Evolutionary conservation across 2,888 invertebrate genomes (phyloP), one percentile per base, ranked within the genome.

Genomic region (Latrodectus hesperus): DNA sequence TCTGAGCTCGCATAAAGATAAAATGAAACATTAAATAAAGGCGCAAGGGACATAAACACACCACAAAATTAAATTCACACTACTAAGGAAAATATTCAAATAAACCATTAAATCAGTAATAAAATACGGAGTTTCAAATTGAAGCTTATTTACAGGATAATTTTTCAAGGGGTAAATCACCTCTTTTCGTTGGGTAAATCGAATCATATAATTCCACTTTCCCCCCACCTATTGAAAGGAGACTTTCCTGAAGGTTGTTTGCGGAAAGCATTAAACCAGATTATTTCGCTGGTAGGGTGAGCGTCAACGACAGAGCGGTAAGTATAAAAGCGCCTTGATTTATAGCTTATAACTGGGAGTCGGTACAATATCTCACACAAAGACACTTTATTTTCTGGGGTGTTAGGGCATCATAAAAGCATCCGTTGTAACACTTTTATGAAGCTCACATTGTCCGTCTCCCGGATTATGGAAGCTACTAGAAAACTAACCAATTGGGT

Each of bases 251-350:
- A 55, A 55, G 22, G n/a, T 60, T 60, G 14, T 60, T 60, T 12
- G 60, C 60, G 60, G n/a, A 60, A 60, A 60, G 60, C n/a, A 60
- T 60, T 60, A 60, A 60, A n/a, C n/a, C 14, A n/a, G 60, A 60
- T 60, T 60, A 60, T 60, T 60, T 60, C n/a, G 60, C 10, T 60
- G 14, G 60, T 60, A 60, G 16, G 55, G 16, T 14, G 16, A 55
- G 60, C 60, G 60, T n/a, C 60, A 11, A 60, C 10, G n/a, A 60
- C 60, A 60, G 60, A n/a, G 38, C 38, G 4, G 38, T 38, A 38
- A 38, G n/a, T 60, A 6, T 16, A 60, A 60, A 60, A 60, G 60
- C 0, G 60, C 12, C 12, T 9, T 60, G 60, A 60, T 60, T 60
- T 60, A 60, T 60, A 60, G n/a, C 60, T 12, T 60, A n/a, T 60